These are phyloP conservation scores for Ameiurus melas DNA, from an alignment of 2,113 vertebrate species.

Conservation along the genomic window DNA sequence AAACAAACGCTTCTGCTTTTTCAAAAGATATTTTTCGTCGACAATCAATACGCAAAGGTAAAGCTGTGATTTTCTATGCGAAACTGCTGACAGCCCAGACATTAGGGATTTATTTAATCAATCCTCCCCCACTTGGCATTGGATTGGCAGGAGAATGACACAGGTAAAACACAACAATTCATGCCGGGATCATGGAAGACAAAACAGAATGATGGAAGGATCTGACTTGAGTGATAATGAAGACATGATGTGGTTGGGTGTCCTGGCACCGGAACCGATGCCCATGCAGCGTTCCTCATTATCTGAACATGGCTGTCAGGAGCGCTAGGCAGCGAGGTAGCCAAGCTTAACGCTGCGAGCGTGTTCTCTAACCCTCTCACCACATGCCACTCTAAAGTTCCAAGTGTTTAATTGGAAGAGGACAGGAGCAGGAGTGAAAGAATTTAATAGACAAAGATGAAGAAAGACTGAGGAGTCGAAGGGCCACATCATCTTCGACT, in stretches of 20 bases:
- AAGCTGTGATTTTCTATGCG: not conserved
- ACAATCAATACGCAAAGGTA: not conserved
- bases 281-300: conserved; percentile 42
- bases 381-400: not conserved
- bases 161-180: conserved; percentile 29
- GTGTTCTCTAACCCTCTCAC: not conserved
- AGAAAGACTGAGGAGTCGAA: conserved; percentile 28
- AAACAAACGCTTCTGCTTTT: not conserved
- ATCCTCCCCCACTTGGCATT: conserved; percentile 20
- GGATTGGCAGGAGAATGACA: conserved; percentile 22
- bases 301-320: conserved; percentile 53
- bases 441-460: conserved; percentile 17
- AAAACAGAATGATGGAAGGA: conserved; percentile 9
- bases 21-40: not conserved
- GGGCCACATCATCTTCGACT: not conserved
- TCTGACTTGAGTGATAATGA: conserved; percentile 56
- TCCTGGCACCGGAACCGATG: conserved; percentile 33
- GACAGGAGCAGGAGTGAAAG: conserved; percentile 1
- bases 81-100: conserved; percentile 9
- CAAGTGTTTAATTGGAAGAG: conserved; percentile 33
- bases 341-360: conserved; percentile 36
- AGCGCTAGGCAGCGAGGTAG: conserved; percentile 47
- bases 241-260: conserved; percentile 46
- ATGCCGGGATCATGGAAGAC: conserved; percentile 25
- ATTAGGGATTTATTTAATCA: conserved; percentile 40